Conservation (phyloP, 2,797 vertebrate species). For the Intellagama lesueurii region DNA sequence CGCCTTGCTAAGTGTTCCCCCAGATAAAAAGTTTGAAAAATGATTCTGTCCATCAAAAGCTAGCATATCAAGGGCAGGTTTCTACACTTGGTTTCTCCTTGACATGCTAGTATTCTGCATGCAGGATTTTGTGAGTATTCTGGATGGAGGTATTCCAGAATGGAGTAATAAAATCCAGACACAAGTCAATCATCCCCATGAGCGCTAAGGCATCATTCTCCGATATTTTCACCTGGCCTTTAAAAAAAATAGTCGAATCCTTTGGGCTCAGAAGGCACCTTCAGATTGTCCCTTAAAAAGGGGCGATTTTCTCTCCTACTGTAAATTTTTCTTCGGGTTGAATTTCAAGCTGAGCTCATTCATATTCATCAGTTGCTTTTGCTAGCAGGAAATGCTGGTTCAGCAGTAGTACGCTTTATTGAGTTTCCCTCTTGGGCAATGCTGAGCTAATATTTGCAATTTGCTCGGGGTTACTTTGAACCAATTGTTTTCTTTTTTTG, state of each 20-base stretch:
- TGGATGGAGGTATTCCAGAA: too few relatives aligned
- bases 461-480: background rate
- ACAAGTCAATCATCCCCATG: background rate
- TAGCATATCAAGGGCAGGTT: background rate
- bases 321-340: background rate
- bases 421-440: background rate
- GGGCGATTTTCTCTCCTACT: background rate
- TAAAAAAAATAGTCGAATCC: background rate
- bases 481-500: background rate
- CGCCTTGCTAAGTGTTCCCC: too few relatives aligned
- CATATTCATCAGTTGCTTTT: background rate
- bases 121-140: background rate
- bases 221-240: background rate
- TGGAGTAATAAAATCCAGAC: background rate
- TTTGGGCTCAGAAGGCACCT: background rate
- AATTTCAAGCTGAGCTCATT: background rate
- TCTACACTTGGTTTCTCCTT: background rate
- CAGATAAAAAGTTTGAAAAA: background rate
- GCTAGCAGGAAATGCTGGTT: background rate
- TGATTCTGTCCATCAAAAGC: background rate
- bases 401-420: constrained; percentile 25
- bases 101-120: background rate
- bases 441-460: constrained; percentile 34
- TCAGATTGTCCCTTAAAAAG: too few relatives aligned
- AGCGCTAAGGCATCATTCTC: background rate